Evolutionary conservation across 2,113 vertebrate genomes (phyloP).

Genomic region (Pluvialis apricaria): DNA sequence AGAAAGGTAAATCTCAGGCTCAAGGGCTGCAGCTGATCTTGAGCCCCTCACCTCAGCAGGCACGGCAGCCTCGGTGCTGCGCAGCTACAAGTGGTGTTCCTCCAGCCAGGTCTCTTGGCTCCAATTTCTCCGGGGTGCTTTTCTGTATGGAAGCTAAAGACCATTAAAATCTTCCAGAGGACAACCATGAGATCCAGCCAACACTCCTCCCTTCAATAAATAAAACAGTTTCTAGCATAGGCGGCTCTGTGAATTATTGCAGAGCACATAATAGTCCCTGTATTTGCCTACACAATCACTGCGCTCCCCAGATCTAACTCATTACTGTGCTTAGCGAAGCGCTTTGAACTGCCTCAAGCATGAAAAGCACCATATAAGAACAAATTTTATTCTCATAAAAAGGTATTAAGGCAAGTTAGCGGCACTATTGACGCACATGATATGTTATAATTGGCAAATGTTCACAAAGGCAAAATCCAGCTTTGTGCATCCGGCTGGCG

Average conservation of each 20-base stretch:
- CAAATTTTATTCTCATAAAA: constrained; percentile 13
- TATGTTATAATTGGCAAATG: neutral
- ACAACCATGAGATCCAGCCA: neutral
- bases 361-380: neutral
- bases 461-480: neutral
- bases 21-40: neutral
- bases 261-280: neutral
- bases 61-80: fast-evolving
- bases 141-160: neutral
- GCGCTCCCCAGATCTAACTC: neutral
- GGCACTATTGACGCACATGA: neutral
- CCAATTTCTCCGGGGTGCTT: neutral
- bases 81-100: neutral
- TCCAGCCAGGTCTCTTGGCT: neutral
- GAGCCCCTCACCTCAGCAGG: neutral
- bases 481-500: neutral
- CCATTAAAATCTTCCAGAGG: neutral
- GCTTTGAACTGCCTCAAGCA: neutral
- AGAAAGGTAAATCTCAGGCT: neutral
- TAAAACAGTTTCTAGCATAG: neutral
- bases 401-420: constrained; percentile 34
- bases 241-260: neutral
- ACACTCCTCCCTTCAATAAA: neutral
- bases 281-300: constrained; percentile 1
- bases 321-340: constrained; percentile 2